Evolutionary conservation across 2,888 invertebrate species (phyloP), one percentile per base, ranked within the genome.

Genomic region (Hypomecis atomaria): DNA sequence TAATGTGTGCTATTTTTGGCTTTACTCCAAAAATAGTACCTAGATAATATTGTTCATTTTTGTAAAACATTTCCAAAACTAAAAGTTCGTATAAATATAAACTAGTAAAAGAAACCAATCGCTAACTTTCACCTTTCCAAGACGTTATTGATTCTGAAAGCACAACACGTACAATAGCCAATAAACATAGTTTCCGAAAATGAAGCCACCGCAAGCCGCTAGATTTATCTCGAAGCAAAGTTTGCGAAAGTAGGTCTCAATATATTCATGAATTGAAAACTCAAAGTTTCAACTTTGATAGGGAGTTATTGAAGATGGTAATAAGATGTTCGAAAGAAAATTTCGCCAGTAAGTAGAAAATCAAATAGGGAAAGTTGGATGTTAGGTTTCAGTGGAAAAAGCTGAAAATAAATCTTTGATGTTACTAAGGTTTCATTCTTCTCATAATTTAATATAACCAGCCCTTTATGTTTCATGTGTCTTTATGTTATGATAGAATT

Each of bases 151-250:
- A 33, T 44, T 54, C 54, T 36, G 13, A 44, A 54, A 36, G 5
- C 8, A 11, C 48, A 33, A 44, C 1, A 11, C n/a, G 1, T 48
- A 71, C 71, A 71, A 71, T 71, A 44, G 66, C 45, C 59, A 40
- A 65, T 71, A 71, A 71, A 70, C 61, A 68, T 42, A 54, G 56
- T 49, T 64, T 70, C 62, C 62, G 57, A 68, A 67, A 59, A 69
- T 48, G 54, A 69, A 68, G 53, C 63, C 67, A 42, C 67, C 62
- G 54, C 37, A 23, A 60, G 48, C 67, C 55, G 38, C 50, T 36
- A 64, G 49, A 59, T 47, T 55, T 64, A 56, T 53, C 53, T 61
- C 5, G 8, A 56, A 66, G 55, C 50, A 62, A 67, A 69, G 67
- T 66, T 44, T 37, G 37, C 34, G 64, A 53, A 55, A 62, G 66